Percentiles rank a stretch among this genome's conserved stretches.
phyloP scores from a whole-genome alignment of 2,888 invertebrate species.

The Ceratothoa steindachneri region DNA sequence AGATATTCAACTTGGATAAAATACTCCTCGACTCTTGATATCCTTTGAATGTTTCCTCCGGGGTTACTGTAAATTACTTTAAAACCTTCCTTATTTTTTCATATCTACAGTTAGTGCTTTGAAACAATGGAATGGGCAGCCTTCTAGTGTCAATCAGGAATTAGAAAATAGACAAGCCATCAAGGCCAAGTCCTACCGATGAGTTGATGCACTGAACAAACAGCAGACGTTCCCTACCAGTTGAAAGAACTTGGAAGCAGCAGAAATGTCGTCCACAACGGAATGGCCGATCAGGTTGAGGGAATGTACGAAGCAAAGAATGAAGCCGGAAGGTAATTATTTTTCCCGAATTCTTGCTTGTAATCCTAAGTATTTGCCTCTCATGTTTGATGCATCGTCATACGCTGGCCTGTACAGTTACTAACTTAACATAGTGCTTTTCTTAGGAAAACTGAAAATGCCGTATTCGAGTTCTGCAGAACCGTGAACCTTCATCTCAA shows the following conservation, averaged over 20 bases:
- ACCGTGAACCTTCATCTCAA: constrained; percentile 12
- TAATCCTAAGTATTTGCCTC: no score
- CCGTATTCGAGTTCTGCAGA: constrained; percentile 9
- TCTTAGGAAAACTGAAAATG: constrained; percentile 4
- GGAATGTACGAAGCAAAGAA: no score
- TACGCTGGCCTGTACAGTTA: constrained; percentile 14
- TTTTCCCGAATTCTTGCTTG: constrained; percentile 15
- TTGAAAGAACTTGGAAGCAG: constrained; percentile 16
- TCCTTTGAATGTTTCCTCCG: constrained; percentile 9
- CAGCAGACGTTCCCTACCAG: constrained; percentile 12
- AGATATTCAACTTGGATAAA: no score
- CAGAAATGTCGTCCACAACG: constrained; percentile 22
- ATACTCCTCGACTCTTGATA: no score
- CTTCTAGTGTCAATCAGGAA: constrained; percentile 8
- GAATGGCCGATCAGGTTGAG: constrained; percentile 22
- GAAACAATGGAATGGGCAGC: constrained; percentile 11
- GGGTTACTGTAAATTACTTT: constrained; percentile 2
- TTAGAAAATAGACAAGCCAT: constrained; percentile 9
- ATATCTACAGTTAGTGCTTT: constrained; percentile 22
- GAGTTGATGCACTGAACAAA: constrained; percentile 18
- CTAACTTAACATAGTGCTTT: neutral
- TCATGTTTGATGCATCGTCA: constrained; percentile 14
- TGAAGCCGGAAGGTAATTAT: constrained; percentile 17
- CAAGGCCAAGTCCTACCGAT: constrained; percentile 11
- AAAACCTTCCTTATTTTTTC: constrained; percentile 15